Evolutionary conservation across 1,140 invertebrate species (phyloP), one percentile per base, ranked within the genome.

Genomic region (Calephelis nemesis): DNA sequence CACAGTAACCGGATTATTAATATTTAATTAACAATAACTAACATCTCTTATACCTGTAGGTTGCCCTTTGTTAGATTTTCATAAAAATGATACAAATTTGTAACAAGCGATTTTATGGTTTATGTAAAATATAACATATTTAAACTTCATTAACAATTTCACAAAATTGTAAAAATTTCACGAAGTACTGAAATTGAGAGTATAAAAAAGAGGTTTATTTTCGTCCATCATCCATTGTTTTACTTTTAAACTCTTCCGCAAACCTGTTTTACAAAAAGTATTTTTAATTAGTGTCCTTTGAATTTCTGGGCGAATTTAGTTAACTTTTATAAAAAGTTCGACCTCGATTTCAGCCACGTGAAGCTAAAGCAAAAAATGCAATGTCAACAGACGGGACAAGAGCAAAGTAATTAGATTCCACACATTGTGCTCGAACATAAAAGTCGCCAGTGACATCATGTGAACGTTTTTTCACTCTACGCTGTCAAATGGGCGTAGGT

Each of bases 331-430:
- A 58, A 58, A 58, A 58, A 58, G 54, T 58, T 70, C 74, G 65
- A 74, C 72, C 65, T 69, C 74, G 68, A 71, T 71, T 73, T 65
- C 52, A 62, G 40, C 47, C 71, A 70, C 71, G 68, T 70, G 67
- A 72, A 70, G 68, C 62, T 67, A 54, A 64, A 67, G 63, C 65
- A 73, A 76, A 78, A 71, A 77, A 64, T 50, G 62, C 65, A 75
- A 73, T 70, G 75, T 74, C 74, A 79, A 75, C 73, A 69, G 63
- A 40, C 60, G 69, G 63, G 69, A 75, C 70, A 71, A 67, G 71
- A 72, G 65, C 69, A 40, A 30, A 74, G 76, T 78, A 80, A 80
- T 78, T 80, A 80, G 74, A 78, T 80, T 80, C 68, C 71, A 65
- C 58, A 72, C 68, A 68, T 69, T 63, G 68, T 63, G 70, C 65